These are phyloP conservation scores for Anastatus disparis DNA, from an alignment of 1,140 invertebrate genomes.

Conservation along the genomic window DNA sequence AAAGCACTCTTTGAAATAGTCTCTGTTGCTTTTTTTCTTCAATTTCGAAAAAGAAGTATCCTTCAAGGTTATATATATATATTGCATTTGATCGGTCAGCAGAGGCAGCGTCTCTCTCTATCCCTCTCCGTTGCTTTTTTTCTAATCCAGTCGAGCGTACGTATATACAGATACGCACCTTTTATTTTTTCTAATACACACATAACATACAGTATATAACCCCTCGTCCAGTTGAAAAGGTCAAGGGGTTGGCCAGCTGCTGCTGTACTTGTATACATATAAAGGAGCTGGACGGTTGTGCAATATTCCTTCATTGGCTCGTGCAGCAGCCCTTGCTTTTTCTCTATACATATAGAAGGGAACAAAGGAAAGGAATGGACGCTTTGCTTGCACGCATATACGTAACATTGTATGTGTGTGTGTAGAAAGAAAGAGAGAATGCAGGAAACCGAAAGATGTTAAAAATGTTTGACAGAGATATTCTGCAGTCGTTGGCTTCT, in stretches of 20 bases:
- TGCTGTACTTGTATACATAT: too few relatives aligned
- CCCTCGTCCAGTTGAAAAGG: conserved; percentile 24
- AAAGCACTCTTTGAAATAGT: too few relatives aligned
- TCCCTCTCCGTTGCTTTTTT: conserved; percentile 29
- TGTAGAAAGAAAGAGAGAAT: neutral
- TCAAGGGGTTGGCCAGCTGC: conserved; percentile 43
- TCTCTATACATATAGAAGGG: too few relatives aligned
- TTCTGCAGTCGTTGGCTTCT: too few relatives aligned
- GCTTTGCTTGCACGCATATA: neutral
- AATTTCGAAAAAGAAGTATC: too few relatives aligned
- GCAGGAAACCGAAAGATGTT: conserved; percentile 1
- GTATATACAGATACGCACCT: too few relatives aligned
- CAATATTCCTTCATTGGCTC: too few relatives aligned
- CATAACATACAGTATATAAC: conserved; percentile 1
- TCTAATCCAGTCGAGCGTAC: too few relatives aligned
- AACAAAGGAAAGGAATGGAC: neutral
- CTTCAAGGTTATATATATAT: too few relatives aligned
- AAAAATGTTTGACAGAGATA: too few relatives aligned
- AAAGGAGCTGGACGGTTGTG: conserved; percentile 37
- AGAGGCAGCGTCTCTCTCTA: conserved; percentile 22
- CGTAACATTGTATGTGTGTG: neutral
- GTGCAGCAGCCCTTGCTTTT: neutral
- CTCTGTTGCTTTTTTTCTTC: neutral
- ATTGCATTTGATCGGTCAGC: neutral
- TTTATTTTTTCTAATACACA: neutral